A percentile compares a stretch with the other conserved stretches of the same genome.
phyloP scores from a whole-genome alignment of 2,888 invertebrate genomes.

The Danaus chrysippus region DNA sequence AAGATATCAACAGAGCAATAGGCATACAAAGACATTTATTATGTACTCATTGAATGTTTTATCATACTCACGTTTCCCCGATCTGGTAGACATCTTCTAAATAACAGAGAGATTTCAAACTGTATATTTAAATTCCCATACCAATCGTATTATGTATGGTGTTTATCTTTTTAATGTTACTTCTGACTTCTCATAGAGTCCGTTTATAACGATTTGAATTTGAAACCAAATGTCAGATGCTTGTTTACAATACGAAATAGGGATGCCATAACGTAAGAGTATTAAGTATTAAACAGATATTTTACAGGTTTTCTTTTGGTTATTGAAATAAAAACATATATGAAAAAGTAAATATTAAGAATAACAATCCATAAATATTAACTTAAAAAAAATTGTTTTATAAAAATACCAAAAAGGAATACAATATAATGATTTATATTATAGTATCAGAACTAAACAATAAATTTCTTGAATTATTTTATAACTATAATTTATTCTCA shows the following conservation, averaged over 20 bases:
- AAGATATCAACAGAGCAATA: no score
- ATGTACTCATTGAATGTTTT: no score
- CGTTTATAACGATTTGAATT: slow-evolving; percentile 26
- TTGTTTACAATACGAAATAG: not conserved
- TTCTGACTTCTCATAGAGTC: not conserved
- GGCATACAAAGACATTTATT: no score
- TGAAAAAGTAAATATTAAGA: no score
- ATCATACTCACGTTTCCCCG: slow-evolving; percentile 63
- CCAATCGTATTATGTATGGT: slow-evolving; percentile 16
- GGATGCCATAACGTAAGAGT: not conserved
- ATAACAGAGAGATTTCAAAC: slow-evolving; percentile 12
- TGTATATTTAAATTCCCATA: slow-evolving; percentile 20
- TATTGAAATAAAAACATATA: no score
- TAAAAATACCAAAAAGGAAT: no score
- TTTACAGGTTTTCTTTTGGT: not conserved
- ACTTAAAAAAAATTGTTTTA: no score
- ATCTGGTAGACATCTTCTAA: slow-evolving; percentile 63
- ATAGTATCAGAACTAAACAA: no score
- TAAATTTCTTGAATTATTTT: no score
- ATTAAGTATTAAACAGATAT: no score
- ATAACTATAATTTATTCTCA: not conserved
- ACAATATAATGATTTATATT: no score
- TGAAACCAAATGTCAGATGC: slow-evolving; percentile 20
- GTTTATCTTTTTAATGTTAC: slow-evolving; percentile 7
- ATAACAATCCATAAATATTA: no score